Evolutionary conservation across 2,113 vertebrate genomes (phyloP), one percentile per base, ranked within the genome.

Genomic region (Oncorhynchus gorbuscha): DNA sequence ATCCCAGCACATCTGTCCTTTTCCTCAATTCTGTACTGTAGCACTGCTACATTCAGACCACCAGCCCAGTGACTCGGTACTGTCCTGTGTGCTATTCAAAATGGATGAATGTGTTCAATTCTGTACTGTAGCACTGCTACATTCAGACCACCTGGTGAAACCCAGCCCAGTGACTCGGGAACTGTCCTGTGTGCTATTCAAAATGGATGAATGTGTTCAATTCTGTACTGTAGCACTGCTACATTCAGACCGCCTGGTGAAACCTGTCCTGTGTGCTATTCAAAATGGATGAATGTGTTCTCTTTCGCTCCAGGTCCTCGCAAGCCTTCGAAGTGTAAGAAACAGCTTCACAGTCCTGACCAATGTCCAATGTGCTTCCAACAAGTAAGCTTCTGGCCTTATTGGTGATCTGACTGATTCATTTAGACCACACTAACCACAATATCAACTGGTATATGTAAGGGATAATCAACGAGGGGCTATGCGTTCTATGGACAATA

Each of bases 271-370:
- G n/a, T 32, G 11, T 26, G 49, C 16, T 75, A 32, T 45, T 8
- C 24, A 65, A 2, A n/a, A 39, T 64, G 18, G 20, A 2, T 13
- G 24, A 22, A n/a, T 26, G 32, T n/a, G 5, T 18, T 32, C 9
- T 79, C 2, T 76, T 18, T 58, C 13, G 75, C 39, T 87, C 16
- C 74, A 94, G 98, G 97, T 99, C 81, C 93, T 99, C 67, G 98
- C 98, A 69, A 99, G 98, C 83, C 93, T 99, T 81, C 91, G 97
- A 72, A 99, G 97, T 82, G 97, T 99, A 79, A 95, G 98, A 85
- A 99, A 97, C 92, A 99, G 99, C 91, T 98, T 99, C 89, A 98
- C 96, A 0, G 82, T 96, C 20, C 91, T 99, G 72, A 99, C 98
- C 77, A 99, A 98, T 86, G 92, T 99, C 73, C 97, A 99, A 20